Base-by-base conservation (phyloP, 2,113 vertebrate genomes). In the Sinocyclocheilus rhinocerous region DNA sequence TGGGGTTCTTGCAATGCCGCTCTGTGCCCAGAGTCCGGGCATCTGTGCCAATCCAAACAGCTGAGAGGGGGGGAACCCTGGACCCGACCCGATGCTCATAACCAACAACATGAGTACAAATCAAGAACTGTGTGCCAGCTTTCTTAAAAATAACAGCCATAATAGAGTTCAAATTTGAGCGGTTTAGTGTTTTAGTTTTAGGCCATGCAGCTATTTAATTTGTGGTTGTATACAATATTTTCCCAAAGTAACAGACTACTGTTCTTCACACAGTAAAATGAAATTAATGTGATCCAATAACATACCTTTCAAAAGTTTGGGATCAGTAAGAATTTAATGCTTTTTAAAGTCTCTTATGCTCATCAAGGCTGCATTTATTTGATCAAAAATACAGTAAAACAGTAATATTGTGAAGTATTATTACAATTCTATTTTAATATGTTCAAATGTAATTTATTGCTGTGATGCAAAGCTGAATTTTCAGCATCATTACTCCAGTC, bases 41-140 rank as follows among this genome's bases (percentile, higher is more conserved):
- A 63, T 77, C 87, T 24, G 59, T 15, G 92, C 93, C 93, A 94
- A 92, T 89, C 86, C 91, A 94, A 94, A 93, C 94, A 95, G 83
- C 36, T 80, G 85, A 89, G 88, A 92, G 93, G 92, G 91, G 93
- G 92, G 92, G 80, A 91, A 93, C 90, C 92, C 93, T 89, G 84
- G 85, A 77, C 85, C 86, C 87, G 85, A 90, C 90, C 92, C 92
- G 92, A 91, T 92, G 90, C 91, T 92, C 86, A 89, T 83, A 85
- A 33, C 67, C 80, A 81, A 86, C 69, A 78, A 78, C 42, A 76
- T 29, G 73, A 81, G 81, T 15, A 57, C 55, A 79, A 29, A 70
- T 55, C 75, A 55, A 73, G 84, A 83, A 33, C 20, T 78, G 29
- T 11, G n/a, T 50, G 63, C 76, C 87, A 75, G 33, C 13, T 76